phyloP scores from a whole-genome alignment of 2,113 vertebrate species.

The Ondatra zibethicus region DNA sequence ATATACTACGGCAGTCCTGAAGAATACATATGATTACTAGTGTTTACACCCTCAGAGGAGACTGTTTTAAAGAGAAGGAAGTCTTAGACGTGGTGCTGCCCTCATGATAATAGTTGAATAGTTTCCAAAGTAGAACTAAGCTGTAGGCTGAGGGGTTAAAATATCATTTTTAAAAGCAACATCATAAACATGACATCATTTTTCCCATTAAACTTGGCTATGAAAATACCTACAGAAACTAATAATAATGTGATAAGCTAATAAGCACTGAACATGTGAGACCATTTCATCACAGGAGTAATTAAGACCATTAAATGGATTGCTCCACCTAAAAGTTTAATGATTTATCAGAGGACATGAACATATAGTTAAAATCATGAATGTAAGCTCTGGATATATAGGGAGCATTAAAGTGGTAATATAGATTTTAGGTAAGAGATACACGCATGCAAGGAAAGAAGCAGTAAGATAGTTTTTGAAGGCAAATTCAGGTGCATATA shows the following conservation, averaged over 20 bases:
- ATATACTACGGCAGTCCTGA: slow-evolving; percentile 9
- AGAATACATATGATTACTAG: background rate
- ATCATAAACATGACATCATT: background rate
- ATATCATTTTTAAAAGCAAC: slow-evolving; percentile 15
- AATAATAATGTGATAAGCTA: background rate
- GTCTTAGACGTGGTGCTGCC: background rate
- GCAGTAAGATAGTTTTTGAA: background rate
- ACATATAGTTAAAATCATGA: background rate
- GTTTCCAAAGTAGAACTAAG: slow-evolving; percentile 20
- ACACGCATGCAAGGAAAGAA: slow-evolving; percentile 11
- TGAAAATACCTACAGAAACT: background rate
- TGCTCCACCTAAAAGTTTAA: background rate
- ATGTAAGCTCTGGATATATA: background rate
- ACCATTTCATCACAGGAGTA: background rate
- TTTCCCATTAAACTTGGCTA: background rate
- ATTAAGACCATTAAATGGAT: background rate
- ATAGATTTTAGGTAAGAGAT: background rate
- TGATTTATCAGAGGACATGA: background rate
- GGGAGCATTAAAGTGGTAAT: background rate
- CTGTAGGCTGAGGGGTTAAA: background rate
- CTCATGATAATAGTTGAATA: slow-evolving; percentile 18
- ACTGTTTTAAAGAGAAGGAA: background rate
- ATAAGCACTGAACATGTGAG: background rate
- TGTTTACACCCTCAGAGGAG: background rate
- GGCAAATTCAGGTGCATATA: background rate